These are phyloP conservation scores for Oreochromis niloticus DNA, from an alignment of 2,113 vertebrate genomes.

Conservation along the genomic window DNA sequence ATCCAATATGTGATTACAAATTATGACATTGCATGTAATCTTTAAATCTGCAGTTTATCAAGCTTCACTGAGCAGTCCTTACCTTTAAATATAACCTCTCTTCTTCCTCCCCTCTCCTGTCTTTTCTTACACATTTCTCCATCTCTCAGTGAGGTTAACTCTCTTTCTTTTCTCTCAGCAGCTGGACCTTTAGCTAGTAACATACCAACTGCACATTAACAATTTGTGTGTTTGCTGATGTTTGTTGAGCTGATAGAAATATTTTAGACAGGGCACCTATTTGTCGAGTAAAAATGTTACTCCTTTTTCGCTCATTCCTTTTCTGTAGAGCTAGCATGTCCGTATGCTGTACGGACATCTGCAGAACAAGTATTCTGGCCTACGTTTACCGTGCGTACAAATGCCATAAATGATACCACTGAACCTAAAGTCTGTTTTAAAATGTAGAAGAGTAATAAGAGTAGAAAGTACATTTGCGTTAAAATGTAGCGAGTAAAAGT, in stretches of 20 bases:
- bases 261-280: neutral
- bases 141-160: neutral
- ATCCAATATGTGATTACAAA: neutral
- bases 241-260: neutral
- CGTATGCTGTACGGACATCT: neutral
- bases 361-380: neutral
- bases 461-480: neutral
- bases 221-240: neutral
- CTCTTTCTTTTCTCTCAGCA: neutral
- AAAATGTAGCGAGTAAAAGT: neutral
- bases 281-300: neutral
- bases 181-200: neutral
- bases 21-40: neutral
- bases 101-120: neutral
- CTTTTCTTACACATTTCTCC: neutral
- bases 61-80: neutral
- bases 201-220: neutral
- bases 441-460: neutral
- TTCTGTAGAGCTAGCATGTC: neutral
- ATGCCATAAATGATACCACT: neutral
- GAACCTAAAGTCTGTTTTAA: neutral
- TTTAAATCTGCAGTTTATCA: neutral
- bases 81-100: neutral
- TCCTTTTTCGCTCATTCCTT: neutral
- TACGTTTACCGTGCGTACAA: rapidly evolving